Evolutionary conservation across 2,113 vertebrate genomes (phyloP).

Genomic region (Lamprologus ornatipinnis): DNA sequence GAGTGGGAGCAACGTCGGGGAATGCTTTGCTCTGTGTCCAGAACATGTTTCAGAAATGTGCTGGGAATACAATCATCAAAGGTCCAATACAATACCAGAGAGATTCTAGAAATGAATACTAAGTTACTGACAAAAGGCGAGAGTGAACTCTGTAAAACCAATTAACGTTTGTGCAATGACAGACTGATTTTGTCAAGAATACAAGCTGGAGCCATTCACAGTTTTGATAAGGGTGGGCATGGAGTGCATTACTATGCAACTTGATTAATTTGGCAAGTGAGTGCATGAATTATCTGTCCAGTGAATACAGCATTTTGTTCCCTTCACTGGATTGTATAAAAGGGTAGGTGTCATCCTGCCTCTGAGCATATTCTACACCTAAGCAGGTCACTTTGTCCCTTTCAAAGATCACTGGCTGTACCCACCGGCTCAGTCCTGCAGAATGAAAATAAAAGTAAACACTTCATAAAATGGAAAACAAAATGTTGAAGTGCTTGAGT

Average conservation of each 20-base stretch:
- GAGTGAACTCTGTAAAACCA: constrained; percentile 47
- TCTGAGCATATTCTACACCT: constrained; percentile 35
- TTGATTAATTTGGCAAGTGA: constrained; percentile 61
- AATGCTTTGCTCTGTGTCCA: background rate
- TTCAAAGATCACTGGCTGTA: constrained; percentile 19
- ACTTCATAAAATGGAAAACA: background rate
- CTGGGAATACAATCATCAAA: constrained; percentile 29
- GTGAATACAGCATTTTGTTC: constrained; percentile 40
- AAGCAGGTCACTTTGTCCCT: constrained; percentile 50
- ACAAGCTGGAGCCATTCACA: constrained; percentile 62
- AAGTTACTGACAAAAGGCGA: constrained; percentile 50
- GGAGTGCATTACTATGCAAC: constrained; percentile 7
- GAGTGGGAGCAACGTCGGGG: background rate
- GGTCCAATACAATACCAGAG: background rate
- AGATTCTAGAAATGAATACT: constrained; percentile 36
- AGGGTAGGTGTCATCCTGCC: constrained; percentile 37
- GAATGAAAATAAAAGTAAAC: background rate
- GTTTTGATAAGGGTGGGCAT: constrained; percentile 39
- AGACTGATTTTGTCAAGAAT: constrained; percentile 46
- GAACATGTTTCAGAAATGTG: constrained; percentile 3
- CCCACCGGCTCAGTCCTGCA: background rate
- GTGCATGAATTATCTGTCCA: constrained; percentile 35
- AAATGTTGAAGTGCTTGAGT: background rate
- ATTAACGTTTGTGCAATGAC: constrained; percentile 40
- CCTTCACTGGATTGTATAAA: constrained; percentile 31